These are phyloP conservation scores for Cotesia glomerata DNA, from an alignment of 1,140 invertebrate species.

Conservation along the genomic window DNA sequence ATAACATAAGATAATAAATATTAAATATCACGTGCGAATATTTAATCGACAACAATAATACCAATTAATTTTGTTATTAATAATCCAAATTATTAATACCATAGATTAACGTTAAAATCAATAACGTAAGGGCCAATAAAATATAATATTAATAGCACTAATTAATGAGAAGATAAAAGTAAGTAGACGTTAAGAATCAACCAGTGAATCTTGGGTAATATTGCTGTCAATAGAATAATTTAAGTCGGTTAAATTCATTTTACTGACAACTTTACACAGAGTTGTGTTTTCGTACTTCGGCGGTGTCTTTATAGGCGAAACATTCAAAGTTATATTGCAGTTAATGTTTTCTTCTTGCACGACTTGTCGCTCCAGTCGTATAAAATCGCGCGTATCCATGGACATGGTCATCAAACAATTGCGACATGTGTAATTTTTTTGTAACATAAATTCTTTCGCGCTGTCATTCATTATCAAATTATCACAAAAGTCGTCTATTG, in stretches of 20 bases:
- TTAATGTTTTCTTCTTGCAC: slow-evolving; percentile 2
- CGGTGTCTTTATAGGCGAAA: slow-evolving; percentile 34
- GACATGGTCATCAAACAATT: slow-evolving; percentile 43
- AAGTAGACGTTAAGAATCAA: not conserved
- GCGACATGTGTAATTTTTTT: not conserved
- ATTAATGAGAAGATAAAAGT: slow-evolving; percentile 3
- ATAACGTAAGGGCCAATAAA: not conserved
- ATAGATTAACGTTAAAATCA: not conserved
- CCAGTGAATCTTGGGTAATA: not conserved
- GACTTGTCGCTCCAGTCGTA: slow-evolving; percentile 42
- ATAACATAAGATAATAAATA: slow-evolving; percentile 16
- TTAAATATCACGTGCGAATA: not conserved
- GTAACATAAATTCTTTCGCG: not conserved
- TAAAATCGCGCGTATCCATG: slow-evolving; percentile 51
- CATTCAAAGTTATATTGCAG: not conserved
- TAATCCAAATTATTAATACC: too few species aligned
- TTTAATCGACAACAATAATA: not conserved
- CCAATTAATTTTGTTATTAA: not conserved
- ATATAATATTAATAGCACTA: not conserved
- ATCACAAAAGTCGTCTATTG: not conserved
- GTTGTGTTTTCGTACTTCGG: slow-evolving; percentile 61
- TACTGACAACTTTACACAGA: slow-evolving; percentile 60
- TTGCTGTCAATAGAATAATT: not conserved
- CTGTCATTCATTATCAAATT: not conserved
- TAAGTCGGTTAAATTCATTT: slow-evolving; percentile 56